Conservation (phyloP, 2,888 invertebrate species). For the Ectemnius cavifrons region DNA sequence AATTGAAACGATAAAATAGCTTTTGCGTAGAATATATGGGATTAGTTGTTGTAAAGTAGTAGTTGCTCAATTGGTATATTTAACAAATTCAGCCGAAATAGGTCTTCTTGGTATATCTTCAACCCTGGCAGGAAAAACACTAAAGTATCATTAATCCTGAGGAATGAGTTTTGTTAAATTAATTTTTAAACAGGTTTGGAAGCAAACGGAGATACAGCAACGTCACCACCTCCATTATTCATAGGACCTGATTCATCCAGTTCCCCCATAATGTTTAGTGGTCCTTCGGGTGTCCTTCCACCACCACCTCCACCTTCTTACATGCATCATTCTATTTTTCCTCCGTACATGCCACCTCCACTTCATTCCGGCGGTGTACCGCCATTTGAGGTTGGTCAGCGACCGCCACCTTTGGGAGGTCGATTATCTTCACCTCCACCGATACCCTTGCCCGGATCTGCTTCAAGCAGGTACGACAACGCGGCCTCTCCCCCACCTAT, state of each 20-base stretch:
- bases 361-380: constrained; percentile 77
- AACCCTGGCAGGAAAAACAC: neutral
- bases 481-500: constrained; percentile 69
- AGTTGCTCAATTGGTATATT: constrained; percentile 16
- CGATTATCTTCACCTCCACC: constrained; percentile 80
- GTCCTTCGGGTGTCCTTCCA: constrained; percentile 77
- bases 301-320: constrained; percentile 79
- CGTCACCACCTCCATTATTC: constrained; percentile 78
- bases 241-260: constrained; percentile 74
- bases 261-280: constrained; percentile 78
- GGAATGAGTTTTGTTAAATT: constrained; percentile 44
- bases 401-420: constrained; percentile 77
- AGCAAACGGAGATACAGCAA: constrained; percentile 78
- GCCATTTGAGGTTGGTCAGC: constrained; percentile 76
- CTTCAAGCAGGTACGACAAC: constrained; percentile 74
- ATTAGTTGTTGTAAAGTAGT: constrained; percentile 3
- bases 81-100: neutral
- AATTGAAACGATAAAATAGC: too few relatives aligned
- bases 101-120: too few relatives aligned
- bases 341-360: constrained; percentile 81
- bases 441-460: constrained; percentile 79
- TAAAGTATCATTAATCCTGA: constrained; percentile 14
- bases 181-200: constrained; percentile 78
- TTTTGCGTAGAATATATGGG: neutral
- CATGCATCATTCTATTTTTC: constrained; percentile 78